Evolutionary conservation across 2,888 invertebrate species (phyloP).

Genomic region (Amphipoea lucens): DNA sequence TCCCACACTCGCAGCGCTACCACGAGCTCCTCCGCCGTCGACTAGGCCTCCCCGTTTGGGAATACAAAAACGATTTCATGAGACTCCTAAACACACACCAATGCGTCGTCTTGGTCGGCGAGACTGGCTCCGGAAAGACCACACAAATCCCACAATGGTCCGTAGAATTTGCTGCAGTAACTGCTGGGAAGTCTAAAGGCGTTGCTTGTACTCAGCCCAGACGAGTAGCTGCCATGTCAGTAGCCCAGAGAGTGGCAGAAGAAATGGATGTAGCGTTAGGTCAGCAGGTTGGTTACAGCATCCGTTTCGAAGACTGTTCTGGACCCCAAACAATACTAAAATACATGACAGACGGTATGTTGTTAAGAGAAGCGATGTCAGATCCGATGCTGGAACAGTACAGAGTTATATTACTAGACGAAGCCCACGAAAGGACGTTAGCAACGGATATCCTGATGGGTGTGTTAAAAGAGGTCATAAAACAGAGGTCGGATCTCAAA

Average conservation of each 20-base stretch:
- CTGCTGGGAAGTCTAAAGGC: slow-evolving; percentile 82
- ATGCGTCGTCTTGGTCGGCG: slow-evolving; percentile 98
- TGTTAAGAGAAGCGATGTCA: slow-evolving; percentile 99
- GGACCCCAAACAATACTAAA: slow-evolving; percentile 98
- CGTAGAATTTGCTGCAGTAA: slow-evolving; percentile 84
- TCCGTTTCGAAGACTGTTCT: slow-evolving; percentile 99
- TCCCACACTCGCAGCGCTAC: slow-evolving; percentile 96
- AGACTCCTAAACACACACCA: slow-evolving; percentile 97
- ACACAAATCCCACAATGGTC: slow-evolving; percentile 98
- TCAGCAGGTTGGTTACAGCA: slow-evolving; percentile 91
- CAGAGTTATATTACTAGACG: slow-evolving; percentile 98
- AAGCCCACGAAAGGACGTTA: slow-evolving; percentile 99
- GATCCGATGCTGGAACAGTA: slow-evolving; percentile 99
- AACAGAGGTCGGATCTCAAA: slow-evolving; percentile 97
- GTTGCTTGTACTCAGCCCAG: slow-evolving; percentile 99
- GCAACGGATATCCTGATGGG: slow-evolving; percentile 99
- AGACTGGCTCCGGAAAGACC: slow-evolving; percentile 99
- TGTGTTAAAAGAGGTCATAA: slow-evolving; percentile 98
- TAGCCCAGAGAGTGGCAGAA: slow-evolving; percentile 99
- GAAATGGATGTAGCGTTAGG: slow-evolving; percentile 99
- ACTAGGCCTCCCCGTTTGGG: slow-evolving; percentile 98
- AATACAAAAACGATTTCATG: slow-evolving; percentile 99
- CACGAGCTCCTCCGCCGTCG: slow-evolving; percentile 97
- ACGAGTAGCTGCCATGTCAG: slow-evolving; percentile 99
- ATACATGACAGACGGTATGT: slow-evolving; percentile 99